A percentile compares a stretch with the other conserved stretches of the same genome.
Conservation (phyloP, 1,140 invertebrate species). For the Penaeus chinensis region DNA sequence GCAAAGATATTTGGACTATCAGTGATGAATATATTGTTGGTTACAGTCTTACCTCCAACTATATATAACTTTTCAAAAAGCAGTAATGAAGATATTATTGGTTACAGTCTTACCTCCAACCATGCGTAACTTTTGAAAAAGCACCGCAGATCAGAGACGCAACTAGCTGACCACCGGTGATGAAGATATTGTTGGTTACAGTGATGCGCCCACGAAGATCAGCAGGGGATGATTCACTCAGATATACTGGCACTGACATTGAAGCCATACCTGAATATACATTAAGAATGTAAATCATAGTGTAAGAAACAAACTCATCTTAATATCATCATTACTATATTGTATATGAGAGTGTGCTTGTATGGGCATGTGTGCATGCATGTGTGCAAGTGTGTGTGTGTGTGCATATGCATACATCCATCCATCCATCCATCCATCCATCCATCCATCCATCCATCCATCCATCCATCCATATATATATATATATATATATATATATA, state of each 20-base stretch:
- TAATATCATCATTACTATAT: too few relatives aligned
- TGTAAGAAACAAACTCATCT: too few relatives aligned
- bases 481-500: too few relatives aligned
- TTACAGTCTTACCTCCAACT: constrained; percentile 73
- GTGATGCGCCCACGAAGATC: constrained; percentile 72
- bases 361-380: too few relatives aligned
- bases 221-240: constrained; percentile 74
- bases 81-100: constrained; percentile 75
- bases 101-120: constrained; percentile 73
- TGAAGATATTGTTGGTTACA: constrained; percentile 74
- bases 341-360: too few relatives aligned
- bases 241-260: constrained; percentile 76
- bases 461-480: too few relatives aligned
- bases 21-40: constrained; percentile 75
- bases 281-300: too few relatives aligned
- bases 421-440: too few relatives aligned
- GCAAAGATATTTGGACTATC: constrained; percentile 10
- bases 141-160: constrained; percentile 73
- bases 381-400: too few relatives aligned
- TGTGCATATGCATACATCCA: too few relatives aligned
- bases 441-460: too few relatives aligned
- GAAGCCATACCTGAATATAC: constrained; percentile 69
- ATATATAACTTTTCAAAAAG: constrained; percentile 69
- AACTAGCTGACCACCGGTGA: constrained; percentile 74
- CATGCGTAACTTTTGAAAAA: constrained; percentile 69